Evolutionary conservation across 1,140 invertebrate species (phyloP).

Genomic region (Drosophila persimilis): DNA sequence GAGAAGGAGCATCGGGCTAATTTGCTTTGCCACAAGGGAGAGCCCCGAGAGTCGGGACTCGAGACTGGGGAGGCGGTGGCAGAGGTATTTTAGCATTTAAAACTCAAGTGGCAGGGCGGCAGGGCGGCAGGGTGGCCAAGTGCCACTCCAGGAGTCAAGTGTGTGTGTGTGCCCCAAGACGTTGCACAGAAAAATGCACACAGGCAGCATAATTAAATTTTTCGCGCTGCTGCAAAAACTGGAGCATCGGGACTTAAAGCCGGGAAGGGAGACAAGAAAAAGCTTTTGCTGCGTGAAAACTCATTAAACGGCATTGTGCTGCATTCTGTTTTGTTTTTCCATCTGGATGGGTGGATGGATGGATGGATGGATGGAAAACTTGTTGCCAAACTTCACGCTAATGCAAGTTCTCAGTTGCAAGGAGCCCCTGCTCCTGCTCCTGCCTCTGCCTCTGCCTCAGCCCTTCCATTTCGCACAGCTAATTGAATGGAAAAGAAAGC

Average conservation of each 20-base stretch:
- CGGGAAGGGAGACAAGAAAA: conserved; percentile 33
- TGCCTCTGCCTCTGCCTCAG: too few relatives aligned
- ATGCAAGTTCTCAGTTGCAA: conserved; percentile 15
- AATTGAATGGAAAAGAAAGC: conserved; percentile 36
- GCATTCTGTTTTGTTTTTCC: conserved; percentile 2
- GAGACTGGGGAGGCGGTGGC: too few relatives aligned
- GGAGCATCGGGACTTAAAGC: conserved; percentile 23
- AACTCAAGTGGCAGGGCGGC: conserved; percentile 1
- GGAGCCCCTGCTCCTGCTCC: background rate
- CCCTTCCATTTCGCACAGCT: conserved; percentile 5
- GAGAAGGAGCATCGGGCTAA: too few relatives aligned
- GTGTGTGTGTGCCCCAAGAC: conserved; percentile 52
- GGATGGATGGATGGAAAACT: conserved; percentile 4
- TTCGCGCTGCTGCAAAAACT: conserved; percentile 35
- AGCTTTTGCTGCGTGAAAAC: conserved; percentile 38
- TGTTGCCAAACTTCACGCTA: conserved; percentile 56
- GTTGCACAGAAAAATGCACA: conserved; percentile 10
- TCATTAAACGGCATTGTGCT: conserved; percentile 44
- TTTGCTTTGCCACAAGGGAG: too few relatives aligned
- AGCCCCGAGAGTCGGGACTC: too few relatives aligned
- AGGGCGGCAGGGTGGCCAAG: conserved; percentile 18
- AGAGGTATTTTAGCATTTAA: conserved; percentile 42
- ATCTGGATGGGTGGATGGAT: background rate
- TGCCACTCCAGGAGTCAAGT: conserved; percentile 71
- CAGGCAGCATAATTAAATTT: conserved; percentile 39